Evolutionary conservation across 1,140 invertebrate genomes (phyloP), one percentile per base, ranked within the genome.

Genomic region (Eupristina koningsbergeri): DNA sequence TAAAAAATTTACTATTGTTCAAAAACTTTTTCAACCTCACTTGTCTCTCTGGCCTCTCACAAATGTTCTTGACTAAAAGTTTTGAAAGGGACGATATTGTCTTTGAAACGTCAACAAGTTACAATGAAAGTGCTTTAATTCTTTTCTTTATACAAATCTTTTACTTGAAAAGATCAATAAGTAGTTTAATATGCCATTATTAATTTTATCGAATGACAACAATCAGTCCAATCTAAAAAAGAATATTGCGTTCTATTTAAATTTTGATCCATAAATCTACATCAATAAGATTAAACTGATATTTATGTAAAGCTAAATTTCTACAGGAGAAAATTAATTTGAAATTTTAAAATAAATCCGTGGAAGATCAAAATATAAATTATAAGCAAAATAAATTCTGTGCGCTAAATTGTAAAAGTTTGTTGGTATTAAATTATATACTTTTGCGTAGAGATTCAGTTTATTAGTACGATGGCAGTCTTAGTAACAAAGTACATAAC

Each of bases 81-180:
- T 67, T 67, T 8, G 15, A 34, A 67, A 67, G 34, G 11, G 34
- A 67, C 15, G 64, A 67, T 67, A 67, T 67, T 67, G 64, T 36
- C 64, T 36, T 67, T 34, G 64, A 67, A 39, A 67, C 15, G 64
- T 39, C 64, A 67, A 36, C 64, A 39, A 67, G 15, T 36, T 39
- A 67, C 64, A 31, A 67, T 19, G 64, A 67, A 67, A 67, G 31
- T 67, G 15, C 34, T 67, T 67, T 36, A 34, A 36, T 31, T 36
- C 15, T 36, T 67, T 58, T 58, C 64, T 67, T 67, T 36, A 22
- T 67, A 67, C 34, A 67, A 67, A 67, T 67, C 17, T 67, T 67
- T 36, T 19, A 67, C 64, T 67, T 36, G 34, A 36, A 36, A 67
- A 67, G 34, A 67, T 15, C 64, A 67, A 36, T 36, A 36, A 11